Conservation (phyloP, 2,888 invertebrate genomes). For the Germaria angustata region DNA sequence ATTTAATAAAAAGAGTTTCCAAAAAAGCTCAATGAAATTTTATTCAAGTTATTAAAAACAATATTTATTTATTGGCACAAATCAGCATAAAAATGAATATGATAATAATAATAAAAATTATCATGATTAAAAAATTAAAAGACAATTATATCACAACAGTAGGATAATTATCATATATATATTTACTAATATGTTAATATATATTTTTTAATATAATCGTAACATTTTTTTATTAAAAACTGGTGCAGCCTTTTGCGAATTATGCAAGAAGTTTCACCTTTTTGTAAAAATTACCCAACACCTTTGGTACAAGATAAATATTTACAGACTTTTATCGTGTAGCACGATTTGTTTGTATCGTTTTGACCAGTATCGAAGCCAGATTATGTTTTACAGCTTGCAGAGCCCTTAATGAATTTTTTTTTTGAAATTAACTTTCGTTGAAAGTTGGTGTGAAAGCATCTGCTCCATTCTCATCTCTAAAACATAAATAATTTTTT, state of each 20-base stretch:
- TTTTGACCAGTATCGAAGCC: background rate
- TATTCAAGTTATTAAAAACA: no score
- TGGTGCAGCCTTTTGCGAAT: background rate
- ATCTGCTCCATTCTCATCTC: background rate
- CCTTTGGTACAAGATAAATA: background rate
- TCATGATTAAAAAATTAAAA: no score
- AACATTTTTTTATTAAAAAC: background rate
- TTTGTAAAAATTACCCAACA: conserved; percentile 7
- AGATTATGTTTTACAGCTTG: background rate
- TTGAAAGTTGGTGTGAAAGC: background rate
- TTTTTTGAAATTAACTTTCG: background rate
- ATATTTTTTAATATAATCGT: background rate
- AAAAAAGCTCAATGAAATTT: no score
- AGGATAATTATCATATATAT: no score
- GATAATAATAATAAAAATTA: no score
- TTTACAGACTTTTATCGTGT: conserved; percentile 16
- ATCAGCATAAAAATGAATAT: no score
- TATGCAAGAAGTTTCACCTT: conserved; percentile 19
- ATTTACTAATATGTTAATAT: no score
- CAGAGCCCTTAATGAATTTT: background rate
- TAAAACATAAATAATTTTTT: background rate
- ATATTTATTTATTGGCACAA: no score
- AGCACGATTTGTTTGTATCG: no score
- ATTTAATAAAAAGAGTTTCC: no score
- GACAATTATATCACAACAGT: no score